Base-by-base conservation (phyloP, 1,140 invertebrate genomes). In the Octopus sinensis region DNA sequence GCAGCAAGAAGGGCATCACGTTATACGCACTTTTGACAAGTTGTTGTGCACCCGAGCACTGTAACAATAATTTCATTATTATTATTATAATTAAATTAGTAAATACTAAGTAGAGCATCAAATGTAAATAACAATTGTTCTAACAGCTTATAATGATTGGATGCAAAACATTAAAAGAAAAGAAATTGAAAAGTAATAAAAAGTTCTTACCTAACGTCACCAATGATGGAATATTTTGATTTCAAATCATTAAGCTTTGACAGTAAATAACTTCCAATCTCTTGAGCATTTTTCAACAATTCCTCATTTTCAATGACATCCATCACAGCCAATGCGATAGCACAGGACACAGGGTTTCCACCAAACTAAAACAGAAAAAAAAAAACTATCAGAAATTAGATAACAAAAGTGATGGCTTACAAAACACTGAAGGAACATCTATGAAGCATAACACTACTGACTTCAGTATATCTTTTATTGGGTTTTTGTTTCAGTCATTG, bases 281-380 rank as follows among this genome's bases (percentile, higher is more conserved):
- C 91, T 1, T 91, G 89, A 0, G 97, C 97, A 86, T 97, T 94
- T 84, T 97, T 93, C 86, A 94, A 92, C 13, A 99, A 91, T 77
- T 93, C 89, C 85, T 99, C 97, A 76, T 95, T 93, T 87, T 97
- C 95, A 82, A 99, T 96, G 0, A 97, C 94, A 87, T 98, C 95
- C 88, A 99, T 93, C 6, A 99, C 98, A 10, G 97, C 96, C 89
- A 96, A 95, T 4, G 96, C 97, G 83, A 98, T 95, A 0, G 97
- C 96, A 90, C 97, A 98, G 0, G 97, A 97, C 0, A 99, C 97
- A 71, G 98, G 97, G 92, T 99, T 99, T 4, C 98, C 98, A 5
- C 98, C 98, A 89, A 97, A 99, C 95, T 97, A 90, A 81, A 93
- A 92, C 82, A 87, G 73, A 84, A 79, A 84, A 82, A 79, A 76